These are phyloP conservation scores for Cybosia mesomella DNA, from an alignment of 2,888 invertebrate genomes.

Conservation along the genomic window DNA sequence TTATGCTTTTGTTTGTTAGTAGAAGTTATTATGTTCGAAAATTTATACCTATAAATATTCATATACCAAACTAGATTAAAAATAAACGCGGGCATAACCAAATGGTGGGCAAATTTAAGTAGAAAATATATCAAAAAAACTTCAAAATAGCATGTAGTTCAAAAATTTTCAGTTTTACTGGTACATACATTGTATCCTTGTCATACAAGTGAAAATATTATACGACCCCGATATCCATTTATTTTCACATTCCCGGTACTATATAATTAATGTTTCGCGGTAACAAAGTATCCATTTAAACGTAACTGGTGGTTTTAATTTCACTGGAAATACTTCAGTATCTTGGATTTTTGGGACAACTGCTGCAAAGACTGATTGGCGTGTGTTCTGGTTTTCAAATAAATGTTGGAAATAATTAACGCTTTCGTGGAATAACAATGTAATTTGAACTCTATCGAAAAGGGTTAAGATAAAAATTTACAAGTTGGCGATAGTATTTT, in stretches of 20 bases:
- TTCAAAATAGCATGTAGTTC: too few relatives aligned
- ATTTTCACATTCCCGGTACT: slow-evolving; percentile 33
- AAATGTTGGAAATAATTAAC: slow-evolving; percentile 27
- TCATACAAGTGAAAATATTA: neutral
- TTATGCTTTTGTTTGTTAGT: too few relatives aligned
- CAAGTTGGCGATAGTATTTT: neutral
- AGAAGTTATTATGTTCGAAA: too few relatives aligned
- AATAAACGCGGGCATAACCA: too few relatives aligned
- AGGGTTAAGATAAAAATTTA: neutral
- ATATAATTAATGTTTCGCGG: slow-evolving; percentile 69
- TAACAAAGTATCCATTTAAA: slow-evolving; percentile 69
- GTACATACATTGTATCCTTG: too few relatives aligned
- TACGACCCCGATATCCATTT: slow-evolving; percentile 39
- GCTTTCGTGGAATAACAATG: neutral
- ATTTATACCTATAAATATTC: too few relatives aligned
- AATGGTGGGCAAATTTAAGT: too few relatives aligned
- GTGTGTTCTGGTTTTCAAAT: slow-evolving; percentile 27
- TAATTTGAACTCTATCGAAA: slow-evolving; percentile 11
- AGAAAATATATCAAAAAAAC: too few relatives aligned
- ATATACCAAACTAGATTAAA: too few relatives aligned
- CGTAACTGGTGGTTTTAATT: slow-evolving; percentile 72
- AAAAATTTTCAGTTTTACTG: too few relatives aligned
- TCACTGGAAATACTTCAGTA: slow-evolving; percentile 56
- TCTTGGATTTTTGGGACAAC: slow-evolving; percentile 54
- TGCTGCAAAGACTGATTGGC: slow-evolving; percentile 42